Base-by-base conservation (phyloP, 2,797 vertebrate species). In the Semotilus atromaculatus region DNA sequence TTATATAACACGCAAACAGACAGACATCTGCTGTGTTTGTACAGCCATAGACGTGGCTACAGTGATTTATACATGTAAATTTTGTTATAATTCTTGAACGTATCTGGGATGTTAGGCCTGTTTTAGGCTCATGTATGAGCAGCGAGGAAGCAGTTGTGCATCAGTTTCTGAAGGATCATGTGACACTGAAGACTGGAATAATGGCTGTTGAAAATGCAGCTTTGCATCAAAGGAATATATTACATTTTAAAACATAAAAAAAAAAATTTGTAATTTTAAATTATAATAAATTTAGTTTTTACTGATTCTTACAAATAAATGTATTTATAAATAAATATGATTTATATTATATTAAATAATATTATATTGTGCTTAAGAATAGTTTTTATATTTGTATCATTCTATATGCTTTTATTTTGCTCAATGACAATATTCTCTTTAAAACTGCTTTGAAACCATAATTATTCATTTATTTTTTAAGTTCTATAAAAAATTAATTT, bases 1-100 rank as follows among this genome's bases (percentile, higher is more conserved):
- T 36, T 21, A 23, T 81, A 43, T 74, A 45, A 64, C 58, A 64
- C 55, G 11, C 18, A 64, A 79, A 79, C 36, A 31, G 40, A 68
- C 13, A 53, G 31, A 29, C 45, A 26, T 76, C 48, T 77, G 34
- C 73, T 67, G 51, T 55, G 53, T 62, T 82, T 51, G 29, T 51
- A 51, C 43, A 64, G 21, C 62, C 70, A 34, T 66, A 45, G 26
- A 48, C 4, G 31, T 40, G n/a, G 34, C 48, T 55, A 7, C 29
- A 38, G 60, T 66, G 31, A 75, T 66, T 64, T 11, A 82, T 74
- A 31, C 4, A 58, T 18, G 26, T 43, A 10, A 21, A 38, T 80
- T 34, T 31, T 36, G 62, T 26, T 19, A 53, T 21, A 31, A 60
- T 31, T 45, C 14, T 73, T 36, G 26, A 48, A 60, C 7, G 45